Base-by-base conservation (phyloP, 1,140 invertebrate species). In the Spodoptera litura region DNA sequence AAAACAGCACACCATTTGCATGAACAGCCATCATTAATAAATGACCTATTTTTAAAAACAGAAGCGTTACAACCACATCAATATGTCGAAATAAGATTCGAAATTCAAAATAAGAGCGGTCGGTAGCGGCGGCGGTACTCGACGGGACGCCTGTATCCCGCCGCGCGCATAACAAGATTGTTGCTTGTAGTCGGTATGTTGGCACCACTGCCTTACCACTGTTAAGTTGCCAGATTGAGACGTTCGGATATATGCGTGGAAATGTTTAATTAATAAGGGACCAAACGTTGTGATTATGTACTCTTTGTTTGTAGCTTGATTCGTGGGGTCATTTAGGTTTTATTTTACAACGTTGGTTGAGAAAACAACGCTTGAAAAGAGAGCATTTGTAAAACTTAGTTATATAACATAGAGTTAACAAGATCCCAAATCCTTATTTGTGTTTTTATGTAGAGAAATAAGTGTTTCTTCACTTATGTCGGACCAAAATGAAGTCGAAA, bases 81-180 rank as follows among this genome's bases (percentile, higher is more conserved):
- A 83, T 81, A 82, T 78, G 81, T 86, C 75, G 80, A 81, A 80
- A 81, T 83, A 81, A 81, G 82, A 85, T 79, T 81, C 77, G 13
- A 64, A 55, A 38, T 55, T 71, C 44, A 70, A 64, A 59, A 51
- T 61, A 82, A 76, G 76, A 81, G 80, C 80, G 79, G 61, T 74
- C 81, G 81, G 85, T 88, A 88, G 80, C 77, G 76, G 25, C 58
- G 59, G 64, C 66, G 51, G 20, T 27, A 72, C 84, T 80, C 85
- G 49, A 79, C 80, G 66, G 84, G 86, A 83, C 77, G 72, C 70
- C 80, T 59, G 80, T 76, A 15, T 31, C 87, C 87, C 81, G 86
- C 84, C 79, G 85, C 68, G 86, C 82, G 53, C 20, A 25, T 78
- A 75, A 75, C 73, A 75, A 75, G 73, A 49, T 53, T 75, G 59